Evolutionary conservation across 2,888 invertebrate species (phyloP).

Genomic region (Strigamia maritima): DNA sequence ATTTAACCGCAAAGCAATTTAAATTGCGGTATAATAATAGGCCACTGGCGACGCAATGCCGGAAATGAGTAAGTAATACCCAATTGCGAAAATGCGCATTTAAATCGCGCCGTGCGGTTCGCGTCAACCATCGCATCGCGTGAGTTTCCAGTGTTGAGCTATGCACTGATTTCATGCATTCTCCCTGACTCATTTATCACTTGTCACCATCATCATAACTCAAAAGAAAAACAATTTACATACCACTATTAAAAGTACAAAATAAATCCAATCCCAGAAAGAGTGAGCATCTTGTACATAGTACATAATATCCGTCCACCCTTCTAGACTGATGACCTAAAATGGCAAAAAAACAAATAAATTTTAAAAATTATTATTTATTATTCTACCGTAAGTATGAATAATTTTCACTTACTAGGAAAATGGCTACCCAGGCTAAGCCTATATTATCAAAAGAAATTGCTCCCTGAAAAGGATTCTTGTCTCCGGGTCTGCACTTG

Average conservation of each 20-base stretch:
- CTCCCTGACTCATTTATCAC: neutral
- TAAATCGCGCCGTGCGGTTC: too few relatives aligned
- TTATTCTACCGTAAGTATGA: too few relatives aligned
- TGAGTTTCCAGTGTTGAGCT: too few relatives aligned
- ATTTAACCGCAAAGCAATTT: too few relatives aligned
- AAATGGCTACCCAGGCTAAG: slow-evolving; percentile 99
- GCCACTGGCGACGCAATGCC: too few relatives aligned
- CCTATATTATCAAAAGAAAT: slow-evolving; percentile 99
- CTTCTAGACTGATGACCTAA: slow-evolving; percentile 97
- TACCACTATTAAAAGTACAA: slow-evolving; percentile 97
- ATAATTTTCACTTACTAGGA: slow-evolving; percentile 84
- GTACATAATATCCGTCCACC: slow-evolving; percentile 99
- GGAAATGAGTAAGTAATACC: too few relatives aligned
- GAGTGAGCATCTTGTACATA: slow-evolving; percentile 99
- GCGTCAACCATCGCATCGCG: too few relatives aligned
- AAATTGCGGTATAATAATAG: too few relatives aligned
- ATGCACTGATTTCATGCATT: neutral
- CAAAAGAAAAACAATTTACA: slow-evolving; percentile 55
- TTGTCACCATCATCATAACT: neutral
- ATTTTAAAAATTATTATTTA: too few relatives aligned
- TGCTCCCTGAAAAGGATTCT: slow-evolving; percentile 97
- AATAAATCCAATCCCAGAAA: slow-evolving; percentile 99
- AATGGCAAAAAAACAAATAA: slow-evolving; percentile 43
- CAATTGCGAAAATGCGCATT: too few relatives aligned
- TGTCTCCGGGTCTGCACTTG: slow-evolving; percentile 83